Evolutionary conservation across 2,888 invertebrate species (phyloP).

Genomic region (Gibbula magus): DNA sequence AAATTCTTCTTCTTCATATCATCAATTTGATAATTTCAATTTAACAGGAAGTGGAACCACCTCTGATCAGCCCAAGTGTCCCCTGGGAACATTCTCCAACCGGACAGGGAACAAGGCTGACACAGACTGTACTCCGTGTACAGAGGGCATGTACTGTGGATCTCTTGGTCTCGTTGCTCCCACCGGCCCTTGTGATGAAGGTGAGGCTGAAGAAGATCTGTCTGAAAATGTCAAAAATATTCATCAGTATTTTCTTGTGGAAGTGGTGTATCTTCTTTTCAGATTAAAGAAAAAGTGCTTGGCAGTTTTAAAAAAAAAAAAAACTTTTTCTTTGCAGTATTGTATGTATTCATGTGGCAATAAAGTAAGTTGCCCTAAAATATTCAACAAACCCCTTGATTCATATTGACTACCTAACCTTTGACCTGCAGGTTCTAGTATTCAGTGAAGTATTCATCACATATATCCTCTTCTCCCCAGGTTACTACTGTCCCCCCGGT

Average conservation of each 20-base stretch:
- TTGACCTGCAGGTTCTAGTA: no score
- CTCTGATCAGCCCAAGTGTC: slow-evolving; percentile 52
- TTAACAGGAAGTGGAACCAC: slow-evolving; percentile 15
- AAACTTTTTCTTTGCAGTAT: no score
- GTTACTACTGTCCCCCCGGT: slow-evolving; percentile 72
- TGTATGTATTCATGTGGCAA: no score
- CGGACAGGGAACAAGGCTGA: slow-evolving; percentile 55
- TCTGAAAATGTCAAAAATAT: neutral
- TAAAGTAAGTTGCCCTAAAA: no score
- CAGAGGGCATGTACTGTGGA: slow-evolving; percentile 20
- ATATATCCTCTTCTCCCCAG: slow-evolving; percentile 42
- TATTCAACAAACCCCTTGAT: no score
- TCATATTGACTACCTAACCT: no score
- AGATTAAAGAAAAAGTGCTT: neutral
- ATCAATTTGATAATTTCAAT: no score
- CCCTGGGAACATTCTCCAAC: slow-evolving; percentile 68
- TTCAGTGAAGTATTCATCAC: neutral
- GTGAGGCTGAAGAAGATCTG: no score
- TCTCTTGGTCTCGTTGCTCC: slow-evolving; percentile 58
- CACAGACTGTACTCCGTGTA: slow-evolving; percentile 65
- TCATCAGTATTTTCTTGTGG: neutral
- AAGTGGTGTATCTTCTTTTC: neutral
- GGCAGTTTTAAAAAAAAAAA: no score
- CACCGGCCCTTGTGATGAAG: slow-evolving; percentile 66
- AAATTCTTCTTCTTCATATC: no score